Evolutionary conservation across 2,113 vertebrate genomes (phyloP), one percentile per base, ranked within the genome.

Genomic region (Diadophis punctatus): DNA sequence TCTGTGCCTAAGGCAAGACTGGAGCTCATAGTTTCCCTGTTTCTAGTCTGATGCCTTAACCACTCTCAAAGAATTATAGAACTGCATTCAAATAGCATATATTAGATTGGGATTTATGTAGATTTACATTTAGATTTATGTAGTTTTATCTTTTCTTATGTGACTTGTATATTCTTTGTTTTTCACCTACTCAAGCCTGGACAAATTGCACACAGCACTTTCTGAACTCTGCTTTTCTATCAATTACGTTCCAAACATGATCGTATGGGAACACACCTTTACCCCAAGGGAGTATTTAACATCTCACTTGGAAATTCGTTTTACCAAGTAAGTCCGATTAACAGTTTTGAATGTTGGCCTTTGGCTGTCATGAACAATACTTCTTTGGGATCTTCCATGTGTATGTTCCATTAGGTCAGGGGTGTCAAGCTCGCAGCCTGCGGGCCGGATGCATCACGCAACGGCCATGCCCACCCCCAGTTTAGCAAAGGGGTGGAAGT

Each of bases 191-290:
- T 92, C 90, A 97, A 99, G 99, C 97, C 98, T 99, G 97, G 99
- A 99, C 97, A 99, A 99, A 97, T 98, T 99, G 96, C 99, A 99
- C 98, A 99, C 99, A 55, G 99, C 99, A 58, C 98, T 99, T 97
- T 99, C 99, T 56, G 99, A 99, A 93, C 98, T 99, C 96, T 99
- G 99, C 97, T 99, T 99, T 98, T 99, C 99, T 95, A 99, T 99
- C 98, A 99, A 99, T 98, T 99, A 99, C 0, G 99, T 99, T 91
- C 99, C 99, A 48, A 99, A 99, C 97, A 98, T 99, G 98, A 97
- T 98, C 80, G 99, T 99, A 87, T 99, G 99, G 99, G 99, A 99
- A 30, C 99, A 99, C 97, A 99, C 99, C 0, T 99, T 99, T 97
- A 99, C 99, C 0, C 99, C 99, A 0, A 98, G 99, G 87, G 99